phyloP scores from a whole-genome alignment of 2,888 invertebrate species.

The Mamestra brassicae region DNA sequence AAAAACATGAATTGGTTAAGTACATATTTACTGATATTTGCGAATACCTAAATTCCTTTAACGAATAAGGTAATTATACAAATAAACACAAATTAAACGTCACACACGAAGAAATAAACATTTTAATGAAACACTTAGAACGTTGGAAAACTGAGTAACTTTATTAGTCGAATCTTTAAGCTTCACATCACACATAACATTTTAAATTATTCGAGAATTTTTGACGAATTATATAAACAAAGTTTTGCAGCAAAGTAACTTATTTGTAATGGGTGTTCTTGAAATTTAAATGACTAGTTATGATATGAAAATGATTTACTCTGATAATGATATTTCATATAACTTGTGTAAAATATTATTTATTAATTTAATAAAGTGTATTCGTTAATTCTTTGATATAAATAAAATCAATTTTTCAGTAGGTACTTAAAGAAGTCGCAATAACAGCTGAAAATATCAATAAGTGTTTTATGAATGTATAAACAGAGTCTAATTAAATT shows the following conservation, averaged over 20 bases:
- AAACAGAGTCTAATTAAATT: no score
- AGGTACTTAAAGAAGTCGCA: no score
- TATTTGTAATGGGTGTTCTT: slow-evolving; percentile 27
- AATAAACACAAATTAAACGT: slow-evolving; percentile 40
- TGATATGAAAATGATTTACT: slow-evolving; percentile 6
- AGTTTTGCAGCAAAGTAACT: slow-evolving; percentile 35
- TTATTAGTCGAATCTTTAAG: slow-evolving; percentile 29
- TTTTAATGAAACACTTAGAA: slow-evolving; percentile 29
- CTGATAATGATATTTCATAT: background rate
- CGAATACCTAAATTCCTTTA: background rate
- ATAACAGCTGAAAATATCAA: no score
- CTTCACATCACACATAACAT: slow-evolving; percentile 41
- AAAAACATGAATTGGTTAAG: no score
- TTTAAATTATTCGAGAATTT: slow-evolving; percentile 27
- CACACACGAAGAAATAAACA: slow-evolving; percentile 19
- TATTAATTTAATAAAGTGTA: no score
- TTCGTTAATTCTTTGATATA: no score
- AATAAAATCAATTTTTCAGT: no score
- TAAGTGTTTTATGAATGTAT: no score
- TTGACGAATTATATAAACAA: slow-evolving; percentile 26
- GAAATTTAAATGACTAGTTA: slow-evolving; percentile 32
- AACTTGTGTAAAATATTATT: no score
- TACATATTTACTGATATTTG: no score
- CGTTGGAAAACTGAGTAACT: slow-evolving; percentile 19
- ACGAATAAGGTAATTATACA: slow-evolving; percentile 19